These are phyloP conservation scores for Caracal caracal DNA, from an alignment of 2,113 vertebrate species.

Conservation along the genomic window DNA sequence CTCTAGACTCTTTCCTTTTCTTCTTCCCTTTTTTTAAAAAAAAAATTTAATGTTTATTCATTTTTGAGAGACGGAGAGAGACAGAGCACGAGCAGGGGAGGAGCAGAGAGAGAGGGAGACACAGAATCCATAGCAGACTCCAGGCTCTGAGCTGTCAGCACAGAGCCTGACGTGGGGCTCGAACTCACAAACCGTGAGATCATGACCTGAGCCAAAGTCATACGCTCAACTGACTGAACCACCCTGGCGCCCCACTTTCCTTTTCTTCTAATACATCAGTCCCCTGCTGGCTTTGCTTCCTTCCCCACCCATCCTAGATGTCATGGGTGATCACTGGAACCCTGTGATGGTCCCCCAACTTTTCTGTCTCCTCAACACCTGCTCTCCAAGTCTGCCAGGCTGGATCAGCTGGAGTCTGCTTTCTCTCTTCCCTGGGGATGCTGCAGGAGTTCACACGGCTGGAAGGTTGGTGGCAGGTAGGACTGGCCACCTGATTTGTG, in stretches of 20 bases:
- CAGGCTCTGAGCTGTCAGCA: too few species aligned
- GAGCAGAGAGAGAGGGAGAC: too few species aligned
- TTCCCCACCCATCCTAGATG: neutral
- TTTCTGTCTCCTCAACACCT: neutral
- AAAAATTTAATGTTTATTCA: too few species aligned
- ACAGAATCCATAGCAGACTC: too few species aligned
- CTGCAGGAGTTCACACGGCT: neutral
- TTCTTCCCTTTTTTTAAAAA: neutral
- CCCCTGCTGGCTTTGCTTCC: neutral
- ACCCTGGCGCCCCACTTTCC: neutral
- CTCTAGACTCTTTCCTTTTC: neutral
- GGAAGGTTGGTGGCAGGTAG: neutral
- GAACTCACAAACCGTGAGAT: too few species aligned
- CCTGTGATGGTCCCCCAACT: neutral
- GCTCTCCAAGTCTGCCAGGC: neutral
- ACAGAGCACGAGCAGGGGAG: too few species aligned
- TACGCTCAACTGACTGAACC: too few species aligned
- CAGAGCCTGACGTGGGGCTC: too few species aligned
- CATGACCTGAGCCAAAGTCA: too few species aligned
- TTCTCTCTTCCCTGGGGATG: neutral
- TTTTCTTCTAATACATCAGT: neutral
- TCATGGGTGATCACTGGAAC: neutral
- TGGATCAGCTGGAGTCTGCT: neutral
- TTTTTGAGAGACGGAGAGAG: too few species aligned
- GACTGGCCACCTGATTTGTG: neutral